Evolutionary conservation across 2,888 invertebrate species (phyloP), one percentile per base, ranked within the genome.

Genomic region (Phymatocera aterrima): DNA sequence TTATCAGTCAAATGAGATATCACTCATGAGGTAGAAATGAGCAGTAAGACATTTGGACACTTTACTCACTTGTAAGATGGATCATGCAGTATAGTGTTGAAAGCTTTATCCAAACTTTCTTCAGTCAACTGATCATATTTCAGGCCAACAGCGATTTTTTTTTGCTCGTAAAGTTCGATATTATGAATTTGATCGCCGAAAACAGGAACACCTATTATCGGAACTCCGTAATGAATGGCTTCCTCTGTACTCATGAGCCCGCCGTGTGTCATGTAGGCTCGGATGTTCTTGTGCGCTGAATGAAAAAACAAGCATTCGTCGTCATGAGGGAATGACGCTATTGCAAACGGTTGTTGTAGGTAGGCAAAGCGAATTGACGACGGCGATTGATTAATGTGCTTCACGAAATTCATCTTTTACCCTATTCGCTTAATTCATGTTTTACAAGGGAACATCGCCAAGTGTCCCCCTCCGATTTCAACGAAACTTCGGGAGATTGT

Each of bases 201-300:
- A 4, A 87, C 8, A 2, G 87, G 87, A 4, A 87, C 78, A 28
- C 84, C 85, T 21, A 87, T 84, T 81, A 85, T 79, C 0, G 87
- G 87, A 18, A 87, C 81, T 0, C 81, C 86, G 18, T 64, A 78
- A 10, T 85, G 61, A 40, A 85, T 34, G n/a, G 86, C 85, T 81
- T 87, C 87, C 57, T 83, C 81, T 12, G 82, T 79, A 10, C 86
- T 84, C 83, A 85, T 82, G 0, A 87, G 75, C 0, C 86, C 87
- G 0, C 86, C 86, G 37, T 87, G 87, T 0, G 85, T 85, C 34
- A 87, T 81, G 24, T 86, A 91, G 6, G 88, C 88, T 57, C 85
- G 85, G 0, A 89, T 87, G 57, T 91, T 90, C 5, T 86, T 87
- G 78, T 92, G 91, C 0, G 79, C 85, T 85, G 77, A n/a, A 70